Evolutionary conservation across 2,113 vertebrate species (phyloP).

Genomic region (Lasiurus cinereus): DNA sequence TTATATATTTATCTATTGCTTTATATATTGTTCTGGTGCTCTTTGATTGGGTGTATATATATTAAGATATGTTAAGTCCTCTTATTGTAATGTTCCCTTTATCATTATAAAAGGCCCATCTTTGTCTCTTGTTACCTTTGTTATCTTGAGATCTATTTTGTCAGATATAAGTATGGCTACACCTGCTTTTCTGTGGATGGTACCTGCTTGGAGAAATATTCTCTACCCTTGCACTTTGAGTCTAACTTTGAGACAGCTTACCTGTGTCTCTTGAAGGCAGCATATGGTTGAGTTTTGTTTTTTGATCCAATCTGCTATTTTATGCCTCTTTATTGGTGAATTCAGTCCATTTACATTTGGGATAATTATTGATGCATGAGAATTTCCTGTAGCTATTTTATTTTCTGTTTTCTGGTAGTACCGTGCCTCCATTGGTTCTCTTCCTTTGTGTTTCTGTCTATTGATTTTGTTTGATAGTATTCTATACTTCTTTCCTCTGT

Average conservation of each 20-base stretch:
- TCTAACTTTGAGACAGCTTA: background rate
- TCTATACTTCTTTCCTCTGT: background rate
- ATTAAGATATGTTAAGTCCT: background rate
- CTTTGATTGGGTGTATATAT: background rate
- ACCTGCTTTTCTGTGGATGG: background rate
- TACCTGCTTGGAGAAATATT: background rate
- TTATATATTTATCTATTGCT: background rate
- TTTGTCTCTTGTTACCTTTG: background rate
- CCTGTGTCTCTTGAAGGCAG: background rate
- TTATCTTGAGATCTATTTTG: background rate
- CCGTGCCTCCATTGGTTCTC: background rate
- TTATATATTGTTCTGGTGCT: background rate
- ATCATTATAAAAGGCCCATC: background rate
- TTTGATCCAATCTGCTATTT: background rate
- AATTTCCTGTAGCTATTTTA: background rate
- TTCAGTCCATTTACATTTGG: background rate
- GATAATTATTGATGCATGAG: background rate
- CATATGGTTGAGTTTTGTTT: background rate
- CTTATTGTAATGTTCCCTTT: background rate
- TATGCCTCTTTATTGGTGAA: background rate
- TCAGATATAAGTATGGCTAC: background rate
- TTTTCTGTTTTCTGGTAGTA: background rate
- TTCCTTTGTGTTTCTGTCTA: background rate
- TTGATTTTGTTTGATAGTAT: background rate
- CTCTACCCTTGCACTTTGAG: background rate